Conservation (phyloP, 2,797 vertebrate species). For the Anas georgica region DNA sequence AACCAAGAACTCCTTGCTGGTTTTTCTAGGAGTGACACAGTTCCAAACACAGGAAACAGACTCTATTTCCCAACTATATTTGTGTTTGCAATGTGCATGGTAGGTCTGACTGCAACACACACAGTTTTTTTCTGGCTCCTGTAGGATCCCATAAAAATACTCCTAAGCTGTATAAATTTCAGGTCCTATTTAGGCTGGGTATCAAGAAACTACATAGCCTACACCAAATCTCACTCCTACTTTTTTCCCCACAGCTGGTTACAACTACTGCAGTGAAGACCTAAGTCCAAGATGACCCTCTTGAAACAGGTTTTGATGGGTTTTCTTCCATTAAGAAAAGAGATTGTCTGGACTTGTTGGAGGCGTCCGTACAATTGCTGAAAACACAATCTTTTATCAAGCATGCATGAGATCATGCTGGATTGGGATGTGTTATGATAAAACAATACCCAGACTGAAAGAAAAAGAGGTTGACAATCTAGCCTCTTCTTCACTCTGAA, state of each 20-base stretch:
- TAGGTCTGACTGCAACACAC: background rate
- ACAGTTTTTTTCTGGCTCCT: background rate
- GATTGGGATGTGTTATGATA: background rate
- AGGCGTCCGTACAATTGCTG: background rate
- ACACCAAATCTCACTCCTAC: background rate
- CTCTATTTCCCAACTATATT: background rate
- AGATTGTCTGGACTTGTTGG: background rate
- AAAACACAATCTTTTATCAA: background rate
- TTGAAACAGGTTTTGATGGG: background rate
- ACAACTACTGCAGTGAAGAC: background rate
- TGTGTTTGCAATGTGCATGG: background rate
- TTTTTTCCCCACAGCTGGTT: background rate
- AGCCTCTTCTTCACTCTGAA: background rate
- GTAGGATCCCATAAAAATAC: background rate
- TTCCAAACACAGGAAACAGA: background rate
- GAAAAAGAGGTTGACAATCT: background rate
- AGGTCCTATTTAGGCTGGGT: background rate
- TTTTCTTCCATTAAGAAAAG: background rate
- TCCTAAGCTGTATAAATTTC: background rate
- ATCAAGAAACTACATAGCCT: background rate
- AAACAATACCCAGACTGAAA: background rate
- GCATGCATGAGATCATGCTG: background rate
- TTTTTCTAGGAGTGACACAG: background rate
- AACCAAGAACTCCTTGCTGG: background rate
- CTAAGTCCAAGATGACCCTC: background rate